Conservation (phyloP, 2,888 invertebrate species). For the Rhingia rostrata region DNA sequence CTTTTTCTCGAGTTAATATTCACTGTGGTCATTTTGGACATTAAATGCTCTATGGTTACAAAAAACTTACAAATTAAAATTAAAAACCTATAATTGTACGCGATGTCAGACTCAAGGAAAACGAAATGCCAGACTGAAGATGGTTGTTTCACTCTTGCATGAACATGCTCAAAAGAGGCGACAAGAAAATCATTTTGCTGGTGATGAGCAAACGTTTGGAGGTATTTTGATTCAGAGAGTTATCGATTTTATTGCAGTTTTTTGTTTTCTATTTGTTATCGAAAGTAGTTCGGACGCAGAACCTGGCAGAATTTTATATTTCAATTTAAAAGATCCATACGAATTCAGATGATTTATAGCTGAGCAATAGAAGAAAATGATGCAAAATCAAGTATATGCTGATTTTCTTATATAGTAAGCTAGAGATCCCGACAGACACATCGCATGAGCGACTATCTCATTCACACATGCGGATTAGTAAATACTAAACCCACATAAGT, state of each 20-base stretch:
- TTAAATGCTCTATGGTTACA: conserved; percentile 66
- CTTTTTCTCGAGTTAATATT: conserved; percentile 83
- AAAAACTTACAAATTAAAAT: conserved; percentile 71
- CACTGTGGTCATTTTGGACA: conserved; percentile 81
- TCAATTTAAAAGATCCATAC: too few species aligned
- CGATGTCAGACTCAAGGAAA: conserved; percentile 70
- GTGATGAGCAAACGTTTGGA: conserved; percentile 12
- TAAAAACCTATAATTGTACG: conserved; percentile 69
- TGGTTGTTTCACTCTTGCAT: conserved; percentile 45
- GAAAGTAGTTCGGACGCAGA: too few species aligned
- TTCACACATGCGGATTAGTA: too few species aligned
- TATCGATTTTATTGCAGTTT: conserved; percentile 18
- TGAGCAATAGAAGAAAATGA: too few species aligned
- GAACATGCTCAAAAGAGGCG: conserved; percentile 43
- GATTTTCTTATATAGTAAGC: too few species aligned
- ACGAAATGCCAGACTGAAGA: conserved; percentile 60
- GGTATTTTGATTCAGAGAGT: not conserved
- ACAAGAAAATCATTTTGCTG: conserved; percentile 13
- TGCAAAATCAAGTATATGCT: too few species aligned
- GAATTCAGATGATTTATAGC: too few species aligned
- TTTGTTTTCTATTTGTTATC: too few species aligned
- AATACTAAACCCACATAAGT: too few species aligned
- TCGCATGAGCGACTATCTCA: too few species aligned
- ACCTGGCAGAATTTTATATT: too few species aligned
- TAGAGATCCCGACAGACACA: too few species aligned